Conservation (phyloP, 2,797 vertebrate species). For the Chiloscyllium punctatum region DNA sequence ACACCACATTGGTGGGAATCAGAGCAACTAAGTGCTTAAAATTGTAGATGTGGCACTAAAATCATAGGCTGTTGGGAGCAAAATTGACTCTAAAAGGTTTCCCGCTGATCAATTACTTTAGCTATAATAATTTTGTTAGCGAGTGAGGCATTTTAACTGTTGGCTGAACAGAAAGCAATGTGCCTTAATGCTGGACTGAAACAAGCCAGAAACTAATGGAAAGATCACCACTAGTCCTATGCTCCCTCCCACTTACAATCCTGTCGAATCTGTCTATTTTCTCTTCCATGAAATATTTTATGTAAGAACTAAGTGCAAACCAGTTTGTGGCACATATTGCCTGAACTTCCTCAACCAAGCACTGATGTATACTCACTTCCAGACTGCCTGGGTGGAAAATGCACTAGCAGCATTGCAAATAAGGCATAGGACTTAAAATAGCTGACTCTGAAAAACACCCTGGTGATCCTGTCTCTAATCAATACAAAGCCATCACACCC, state of each 20-base stretch:
- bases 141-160: neutral
- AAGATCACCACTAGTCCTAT: no score
- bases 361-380: no score
- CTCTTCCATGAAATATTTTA: neutral
- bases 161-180: no score
- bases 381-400: no score
- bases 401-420: no score
- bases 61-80: neutral
- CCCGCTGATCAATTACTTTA: neutral
- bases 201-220: neutral
- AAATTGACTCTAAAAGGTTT: neutral
- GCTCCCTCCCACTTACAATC: no score
- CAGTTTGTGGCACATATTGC: no score
- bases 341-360: no score
- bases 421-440: no score
- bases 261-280: neutral
- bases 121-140: neutral
- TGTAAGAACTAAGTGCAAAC: no score
- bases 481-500: neutral
- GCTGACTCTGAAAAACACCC: no score
- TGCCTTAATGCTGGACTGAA: neutral
- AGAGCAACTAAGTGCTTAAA: neutral
- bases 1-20: neutral
- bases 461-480: no score
- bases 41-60: neutral